phyloP scores from a whole-genome alignment of 2,888 invertebrate species.

The Caenorhabditis afra region DNA sequence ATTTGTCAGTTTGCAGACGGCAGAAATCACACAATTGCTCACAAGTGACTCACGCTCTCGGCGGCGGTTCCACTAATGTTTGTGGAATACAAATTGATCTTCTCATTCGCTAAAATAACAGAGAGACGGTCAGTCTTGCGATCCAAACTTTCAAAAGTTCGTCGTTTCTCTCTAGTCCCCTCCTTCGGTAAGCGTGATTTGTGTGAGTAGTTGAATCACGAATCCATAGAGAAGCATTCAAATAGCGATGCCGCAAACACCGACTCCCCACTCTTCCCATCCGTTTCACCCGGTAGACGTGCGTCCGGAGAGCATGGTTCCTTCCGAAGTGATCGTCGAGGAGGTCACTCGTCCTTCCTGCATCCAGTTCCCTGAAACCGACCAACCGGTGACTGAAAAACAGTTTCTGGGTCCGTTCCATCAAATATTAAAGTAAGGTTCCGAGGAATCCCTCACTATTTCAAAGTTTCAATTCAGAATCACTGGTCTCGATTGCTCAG shows the following conservation, averaged over 20 bases:
- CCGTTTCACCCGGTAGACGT: slow-evolving; percentile 3
- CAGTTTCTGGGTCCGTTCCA: slow-evolving; percentile 11
- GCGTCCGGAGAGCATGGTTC: not conserved
- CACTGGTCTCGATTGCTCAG: slow-evolving; percentile 31
- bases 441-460: not conserved
- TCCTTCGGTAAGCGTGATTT: slow-evolving; percentile 28
- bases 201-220: slow-evolving; percentile 4
- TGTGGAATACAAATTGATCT: slow-evolving; percentile 24
- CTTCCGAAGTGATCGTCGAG: not conserved
- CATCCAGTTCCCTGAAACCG: slow-evolving; percentile 10
- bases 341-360: slow-evolving; percentile 9
- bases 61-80: not conserved
- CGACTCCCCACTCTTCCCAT: slow-evolving; percentile 12
- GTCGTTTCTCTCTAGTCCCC: not conserved
- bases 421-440: slow-evolving; percentile 24
- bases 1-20: slow-evolving; percentile 29
- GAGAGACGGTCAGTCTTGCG: not conserved
- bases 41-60: slow-evolving; percentile 5
- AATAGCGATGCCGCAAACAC: slow-evolving; percentile 16
- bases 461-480: slow-evolving; percentile 8
- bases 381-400: slow-evolving; percentile 12
- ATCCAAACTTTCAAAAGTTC: not conserved
- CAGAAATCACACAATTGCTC: slow-evolving; percentile 35
- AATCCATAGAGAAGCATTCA: not conserved
- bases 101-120: slow-evolving; percentile 11